Evolutionary conservation across 2,113 vertebrate genomes (phyloP).

Genomic region (Dicentrarchus labrax): DNA sequence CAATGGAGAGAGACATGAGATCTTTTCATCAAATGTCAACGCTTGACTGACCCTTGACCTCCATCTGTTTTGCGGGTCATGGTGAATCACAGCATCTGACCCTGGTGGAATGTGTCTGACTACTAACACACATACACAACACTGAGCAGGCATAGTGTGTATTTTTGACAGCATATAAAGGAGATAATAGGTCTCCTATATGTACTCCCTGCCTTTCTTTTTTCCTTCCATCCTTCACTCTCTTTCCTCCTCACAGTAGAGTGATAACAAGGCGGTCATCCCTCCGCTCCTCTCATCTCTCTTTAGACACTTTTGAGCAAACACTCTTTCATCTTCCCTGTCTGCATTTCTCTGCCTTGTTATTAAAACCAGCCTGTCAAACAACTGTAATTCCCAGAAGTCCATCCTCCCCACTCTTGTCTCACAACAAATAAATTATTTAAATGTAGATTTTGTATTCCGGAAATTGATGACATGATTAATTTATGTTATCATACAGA

Average conservation of each 20-base stretch:
- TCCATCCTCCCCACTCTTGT: slow-evolving; percentile 48
- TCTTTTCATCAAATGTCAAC: slow-evolving; percentile 64
- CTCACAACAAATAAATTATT: slow-evolving; percentile 78
- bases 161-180: slow-evolving; percentile 31
- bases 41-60: slow-evolving; percentile 63
- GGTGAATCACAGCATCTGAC: slow-evolving; percentile 42
- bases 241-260: slow-evolving; percentile 12
- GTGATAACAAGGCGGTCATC: slow-evolving; percentile 60
- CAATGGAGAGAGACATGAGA: slow-evolving; percentile 5
- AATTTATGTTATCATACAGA: slow-evolving; percentile 64
- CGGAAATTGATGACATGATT: slow-evolving; percentile 69
- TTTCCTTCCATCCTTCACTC: slow-evolving; percentile 7
- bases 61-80: slow-evolving; percentile 49
- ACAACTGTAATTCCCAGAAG: slow-evolving; percentile 55
- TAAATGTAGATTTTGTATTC: slow-evolving; percentile 67
- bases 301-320: slow-evolving; percentile 53
- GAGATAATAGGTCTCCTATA: not conserved
- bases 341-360: slow-evolving; percentile 48
- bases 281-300: slow-evolving; percentile 61
- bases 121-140: slow-evolving; percentile 14
- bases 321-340: slow-evolving; percentile 69
- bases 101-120: slow-evolving; percentile 54
- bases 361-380: slow-evolving; percentile 67
- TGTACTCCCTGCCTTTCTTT: not conserved
- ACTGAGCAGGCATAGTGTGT: not conserved